Evolutionary conservation across 1,140 invertebrate species (phyloP), one percentile per base, ranked within the genome.

Genomic region (Hetaerina americana): DNA sequence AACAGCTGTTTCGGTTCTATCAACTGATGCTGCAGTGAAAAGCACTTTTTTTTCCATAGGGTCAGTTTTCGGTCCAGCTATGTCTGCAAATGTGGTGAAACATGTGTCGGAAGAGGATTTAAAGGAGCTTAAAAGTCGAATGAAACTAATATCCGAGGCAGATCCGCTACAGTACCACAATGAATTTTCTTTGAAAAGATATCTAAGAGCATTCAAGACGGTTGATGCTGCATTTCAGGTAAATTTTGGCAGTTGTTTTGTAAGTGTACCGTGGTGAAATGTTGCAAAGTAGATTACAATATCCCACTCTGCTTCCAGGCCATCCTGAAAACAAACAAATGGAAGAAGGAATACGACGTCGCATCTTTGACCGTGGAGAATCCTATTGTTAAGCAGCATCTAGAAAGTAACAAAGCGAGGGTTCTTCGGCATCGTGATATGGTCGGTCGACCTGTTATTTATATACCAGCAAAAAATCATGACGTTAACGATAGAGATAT

Each of bases 291-390:
- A 26, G 2, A 57, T n/a, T 28, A 73, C 29, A 66, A 18, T 73
- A 6, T 12, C 40, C 22, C 2, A 57, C 10, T 57, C 2, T 70
- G 66, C 76, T 81, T 82, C 28, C 72, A 89, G 88, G 87, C 87
- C 70, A 85, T 91, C 75, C 77, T 91, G 66, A 91, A 91, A 83
- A 90, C 88, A 68, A 91, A 91, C 78, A 90, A 90, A 80, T 91
- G 90, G 90, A 84, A 88, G 73, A 82, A 83, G 66, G 87, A 90
- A 74, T 91, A 90, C 83, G 87, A 86, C 72, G 88, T 90, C 10
- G 79, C 80, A 26, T 77, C 80, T 1, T 77, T 90, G 57, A 82
- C 79, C 57, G 78, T 81, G 72, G 84, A 88, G 24, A 83, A 86
- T 75, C 84, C 86, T 73, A 79, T 86, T 31, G 84, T 89, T 73